Conservation (phyloP, 2,113 vertebrate genomes). For the Corvus moneduloides region DNA sequence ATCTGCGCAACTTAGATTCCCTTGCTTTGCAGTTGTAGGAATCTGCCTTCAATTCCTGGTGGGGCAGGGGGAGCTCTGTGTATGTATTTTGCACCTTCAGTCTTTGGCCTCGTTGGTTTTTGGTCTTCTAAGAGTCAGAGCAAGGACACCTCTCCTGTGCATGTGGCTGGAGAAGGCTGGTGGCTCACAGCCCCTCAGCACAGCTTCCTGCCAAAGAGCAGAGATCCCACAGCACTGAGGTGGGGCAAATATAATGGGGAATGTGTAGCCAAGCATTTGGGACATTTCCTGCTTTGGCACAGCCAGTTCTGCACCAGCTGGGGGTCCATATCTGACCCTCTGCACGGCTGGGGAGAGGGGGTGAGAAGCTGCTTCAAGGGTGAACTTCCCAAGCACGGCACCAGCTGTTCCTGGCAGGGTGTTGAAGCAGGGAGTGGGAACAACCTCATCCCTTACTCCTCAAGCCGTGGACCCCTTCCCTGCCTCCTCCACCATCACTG, state of each 20-base stretch:
- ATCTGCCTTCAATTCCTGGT: not conserved
- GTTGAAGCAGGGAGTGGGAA: not conserved
- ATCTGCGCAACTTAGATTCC: not conserved
- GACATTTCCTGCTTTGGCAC: conserved; percentile 31
- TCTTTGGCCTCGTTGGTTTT: not conserved
- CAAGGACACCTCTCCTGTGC: not conserved
- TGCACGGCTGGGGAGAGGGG: not conserved
- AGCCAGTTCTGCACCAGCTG: not conserved
- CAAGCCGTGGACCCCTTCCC: not conserved
- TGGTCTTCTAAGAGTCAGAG: not conserved
- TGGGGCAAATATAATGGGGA: not conserved
- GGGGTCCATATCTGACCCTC: not conserved
- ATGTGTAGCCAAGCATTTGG: not conserved
- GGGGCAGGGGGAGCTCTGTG: not conserved
- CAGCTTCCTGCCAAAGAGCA: not conserved
- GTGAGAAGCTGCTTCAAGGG: not conserved
- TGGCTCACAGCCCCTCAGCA: not conserved
- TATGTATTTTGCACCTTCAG: not conserved
- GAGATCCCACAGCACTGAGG: not conserved
- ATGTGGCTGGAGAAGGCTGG: not conserved
- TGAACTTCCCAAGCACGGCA: conserved; percentile 7
- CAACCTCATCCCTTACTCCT: not conserved
- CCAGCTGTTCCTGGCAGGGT: not conserved
- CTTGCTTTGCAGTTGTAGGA: not conserved
- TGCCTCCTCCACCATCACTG: not conserved